Percentiles rank a stretch among this genome's conserved stretches.
phyloP scores from a whole-genome alignment of 2,797 vertebrate species.

The Lepilemur septentrionalis region DNA sequence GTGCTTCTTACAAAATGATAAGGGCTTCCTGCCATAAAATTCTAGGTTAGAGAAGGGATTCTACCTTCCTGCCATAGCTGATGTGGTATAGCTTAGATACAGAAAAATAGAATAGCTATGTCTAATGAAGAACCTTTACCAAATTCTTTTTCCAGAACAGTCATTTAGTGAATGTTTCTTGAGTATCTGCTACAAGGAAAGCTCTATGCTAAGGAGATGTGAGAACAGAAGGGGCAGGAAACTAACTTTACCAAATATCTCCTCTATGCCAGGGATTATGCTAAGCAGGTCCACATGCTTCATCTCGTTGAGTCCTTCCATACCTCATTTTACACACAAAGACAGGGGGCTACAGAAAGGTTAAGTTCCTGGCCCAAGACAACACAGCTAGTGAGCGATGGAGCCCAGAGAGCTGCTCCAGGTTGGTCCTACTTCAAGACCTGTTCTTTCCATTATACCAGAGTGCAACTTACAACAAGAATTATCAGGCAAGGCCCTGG shows the following conservation, averaged over 20 bases:
- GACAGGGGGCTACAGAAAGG: background rate
- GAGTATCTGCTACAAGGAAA: background rate
- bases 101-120: background rate
- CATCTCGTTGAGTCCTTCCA: background rate
- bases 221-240: background rate
- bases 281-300: background rate
- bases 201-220: background rate
- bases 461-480: background rate
- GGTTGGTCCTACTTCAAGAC: background rate
- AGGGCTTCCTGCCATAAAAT: background rate
- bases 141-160: background rate
- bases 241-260: background rate
- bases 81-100: background rate
- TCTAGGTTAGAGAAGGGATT: background rate
- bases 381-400: background rate
- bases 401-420: background rate
- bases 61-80: background rate
- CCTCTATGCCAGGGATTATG: background rate
- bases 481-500: background rate
- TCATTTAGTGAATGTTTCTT: background rate
- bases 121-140: background rate
- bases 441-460: background rate
- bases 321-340: background rate
- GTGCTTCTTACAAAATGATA: background rate
- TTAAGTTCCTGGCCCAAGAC: background rate